A percentile compares a stretch with the other conserved stretches of the same genome.
These are phyloP conservation scores for Pemphigus obesinymphae DNA, from an alignment of 1,140 invertebrate species.

Conservation along the genomic window DNA sequence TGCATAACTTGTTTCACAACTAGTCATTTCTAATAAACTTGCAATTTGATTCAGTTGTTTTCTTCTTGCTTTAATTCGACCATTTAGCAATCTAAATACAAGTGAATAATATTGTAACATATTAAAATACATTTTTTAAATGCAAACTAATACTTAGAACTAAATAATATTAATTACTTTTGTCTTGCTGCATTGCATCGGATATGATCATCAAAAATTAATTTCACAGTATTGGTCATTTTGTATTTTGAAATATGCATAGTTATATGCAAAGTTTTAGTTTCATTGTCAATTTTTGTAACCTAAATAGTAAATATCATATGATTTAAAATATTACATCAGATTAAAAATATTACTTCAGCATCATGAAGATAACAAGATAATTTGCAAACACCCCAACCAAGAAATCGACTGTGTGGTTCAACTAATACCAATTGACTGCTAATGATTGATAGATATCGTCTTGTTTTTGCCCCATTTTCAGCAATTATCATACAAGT, in stretches of 20 bases:
- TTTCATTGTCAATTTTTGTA: slow-evolving; percentile 91
- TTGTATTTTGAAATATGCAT: slow-evolving; percentile 77
- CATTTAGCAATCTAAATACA: slow-evolving; percentile 66
- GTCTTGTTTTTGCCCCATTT: slow-evolving; percentile 80
- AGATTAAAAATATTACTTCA: slow-evolving; percentile 56
- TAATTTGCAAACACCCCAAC: slow-evolving; percentile 95
- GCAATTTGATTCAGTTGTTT: slow-evolving; percentile 95
- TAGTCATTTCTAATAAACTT: slow-evolving; percentile 66
- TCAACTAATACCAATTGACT: slow-evolving; percentile 91
- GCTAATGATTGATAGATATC: slow-evolving; percentile 93
- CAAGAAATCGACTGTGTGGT: slow-evolving; percentile 84
- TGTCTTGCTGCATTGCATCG: slow-evolving; percentile 94
- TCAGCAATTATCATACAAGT: slow-evolving; percentile 88
- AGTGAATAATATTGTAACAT: neutral
- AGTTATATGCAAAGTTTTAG: slow-evolving; percentile 89
- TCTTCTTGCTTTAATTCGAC: slow-evolving; percentile 88
- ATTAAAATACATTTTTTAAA: neutral
- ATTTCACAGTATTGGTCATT: slow-evolving; percentile 77
- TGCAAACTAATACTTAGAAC: neutral
- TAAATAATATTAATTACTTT: slow-evolving; percentile 57
- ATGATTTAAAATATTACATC: slow-evolving; percentile 7
- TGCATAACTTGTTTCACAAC: slow-evolving; percentile 22
- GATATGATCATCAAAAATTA: slow-evolving; percentile 98
- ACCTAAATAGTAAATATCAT: slow-evolving; percentile 50
- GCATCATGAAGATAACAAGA: slow-evolving; percentile 82